Evolutionary conservation across 2,113 vertebrate species (phyloP), one percentile per base, ranked within the genome.

Genomic region (Ranitomeya imitator): DNA sequence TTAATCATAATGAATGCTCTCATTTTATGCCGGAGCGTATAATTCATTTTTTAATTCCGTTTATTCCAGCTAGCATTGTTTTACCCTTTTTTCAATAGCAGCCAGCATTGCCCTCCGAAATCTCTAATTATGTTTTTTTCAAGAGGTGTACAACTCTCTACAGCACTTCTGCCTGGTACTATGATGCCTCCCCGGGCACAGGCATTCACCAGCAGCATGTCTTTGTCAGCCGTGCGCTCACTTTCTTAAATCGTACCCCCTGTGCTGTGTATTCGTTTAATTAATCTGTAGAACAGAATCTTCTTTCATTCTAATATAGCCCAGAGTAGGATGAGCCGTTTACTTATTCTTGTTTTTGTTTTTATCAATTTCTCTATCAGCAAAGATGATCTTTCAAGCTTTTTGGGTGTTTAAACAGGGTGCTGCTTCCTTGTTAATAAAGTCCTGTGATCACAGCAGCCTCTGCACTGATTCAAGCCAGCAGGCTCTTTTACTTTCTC

Each of bases 41-140:
- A 67, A 83, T 83, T 83, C 81, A 54, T 83, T 81, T 80, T 74
- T 67, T 63, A 63, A 82, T 82, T 63, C 79, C 21, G 15, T 63
- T 61, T 52, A 65, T 83, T 67, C 63, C 81, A 83, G 63, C 81
- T 83, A 13, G 61, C n/a, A n/a, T 83, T 65, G 19, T 83, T 52
- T 83, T 65, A 14, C 3, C 10, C 3, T 21, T 52, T 11, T 51
- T 83, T 54, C 7, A 52, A n/a, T 23, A 7, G 10, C 81, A 54
- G 60, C 14, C 78, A 21, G 63, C 45, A 19, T 83, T 54, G 61
- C 61, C 61, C 37, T 67, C 61, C 23, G 19, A 67, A 67, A 83
- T n/a, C 81, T 83, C 21, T 52, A 63, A 83, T 83, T 83, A 83
- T 83, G 16, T 82, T 65, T 77, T 77, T 81, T 63, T 63, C 26